Evolutionary conservation across 92 coral and sea anemone genomes (phyloP).

Genomic region (Blastomussa wellsi): DNA sequence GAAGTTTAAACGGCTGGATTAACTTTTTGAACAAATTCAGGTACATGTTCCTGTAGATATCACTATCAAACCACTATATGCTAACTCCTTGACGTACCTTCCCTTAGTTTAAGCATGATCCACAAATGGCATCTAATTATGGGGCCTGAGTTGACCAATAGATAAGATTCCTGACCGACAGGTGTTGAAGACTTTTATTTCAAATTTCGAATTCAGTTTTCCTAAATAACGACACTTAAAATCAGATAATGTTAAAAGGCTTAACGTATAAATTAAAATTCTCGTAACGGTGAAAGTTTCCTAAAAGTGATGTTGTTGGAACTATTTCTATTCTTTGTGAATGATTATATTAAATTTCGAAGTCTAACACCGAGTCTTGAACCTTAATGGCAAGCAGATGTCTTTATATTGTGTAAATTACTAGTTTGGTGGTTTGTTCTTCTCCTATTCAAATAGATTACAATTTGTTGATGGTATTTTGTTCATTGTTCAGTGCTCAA

Average conservation of each 20-base stretch:
- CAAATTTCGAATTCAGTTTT: not conserved
- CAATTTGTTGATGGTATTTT: not conserved
- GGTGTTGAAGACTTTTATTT: not conserved
- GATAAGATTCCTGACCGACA: not conserved
- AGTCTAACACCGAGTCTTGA: too few relatives aligned
- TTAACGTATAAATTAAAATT: not conserved
- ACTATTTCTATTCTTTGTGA: not conserved
- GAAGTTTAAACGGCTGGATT: too few relatives aligned
- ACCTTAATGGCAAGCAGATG: not conserved
- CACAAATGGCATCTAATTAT: too few relatives aligned
- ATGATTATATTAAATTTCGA: not conserved
- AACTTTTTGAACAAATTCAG: too few relatives aligned
- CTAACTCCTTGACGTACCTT: too few relatives aligned
- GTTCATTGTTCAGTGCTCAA: not conserved
- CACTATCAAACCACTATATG: too few relatives aligned
- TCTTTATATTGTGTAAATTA: not conserved
- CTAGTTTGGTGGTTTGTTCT: not conserved
- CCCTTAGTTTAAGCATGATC: not conserved
- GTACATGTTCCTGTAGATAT: too few relatives aligned
- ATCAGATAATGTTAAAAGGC: not conserved
- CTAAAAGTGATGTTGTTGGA: not conserved
- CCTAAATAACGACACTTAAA: not conserved
- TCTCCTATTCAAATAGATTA: not conserved
- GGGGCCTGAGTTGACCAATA: not conserved
- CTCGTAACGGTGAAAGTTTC: not conserved